Base-by-base conservation (phyloP, 2,113 vertebrate genomes). In the Corythornis vintsioides region DNA sequence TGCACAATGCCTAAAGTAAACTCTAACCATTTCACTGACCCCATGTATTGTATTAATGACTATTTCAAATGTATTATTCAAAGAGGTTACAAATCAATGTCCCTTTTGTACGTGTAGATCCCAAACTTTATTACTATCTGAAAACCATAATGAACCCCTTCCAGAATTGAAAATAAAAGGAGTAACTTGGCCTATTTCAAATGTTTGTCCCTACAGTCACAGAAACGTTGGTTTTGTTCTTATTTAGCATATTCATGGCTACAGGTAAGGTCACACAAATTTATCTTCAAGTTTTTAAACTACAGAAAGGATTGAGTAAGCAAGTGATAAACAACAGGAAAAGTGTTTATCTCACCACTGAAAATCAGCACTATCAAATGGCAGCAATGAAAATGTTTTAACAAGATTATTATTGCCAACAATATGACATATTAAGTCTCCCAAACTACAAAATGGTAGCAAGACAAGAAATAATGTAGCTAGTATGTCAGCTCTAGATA, bases 371-470 rank as follows among this genome's bases (percentile, higher is more conserved):
- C 29, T 86, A 93, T 67, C 60, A 93, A 88, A 78, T 53, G 76
- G 76, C 80, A 94, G 66, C 0, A 0, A 92, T n/a, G 2, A 7
- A 69, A 89, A 69, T 69, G 56, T 92, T 70, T 88, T 88, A 95
- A 70, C 84, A 88, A 88, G 64, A 80, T 53, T 86, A 80, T 76
- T 91, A 85, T 60, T 89, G 82, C 82, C 95, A 93, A 92, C 75
- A 75, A 71, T 33, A 66, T 71, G 89, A 88, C 84, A 95, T 83
- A 83, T 81, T 67, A 92, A 79, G 52, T 70, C 55, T 83, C 67
- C 43, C 31, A 70, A 89, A 88, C 29, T 50, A 88, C 21, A 52
- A 71, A 95, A 92, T 3, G 4, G 35, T 77, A 87, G 21, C 18
- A 86, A 81, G 65, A 79, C 10, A 78, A 63, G 77, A 91, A 91